Evolutionary conservation across 2,888 invertebrate genomes (phyloP).

Genomic region (Ecliptopera silaceata): DNA sequence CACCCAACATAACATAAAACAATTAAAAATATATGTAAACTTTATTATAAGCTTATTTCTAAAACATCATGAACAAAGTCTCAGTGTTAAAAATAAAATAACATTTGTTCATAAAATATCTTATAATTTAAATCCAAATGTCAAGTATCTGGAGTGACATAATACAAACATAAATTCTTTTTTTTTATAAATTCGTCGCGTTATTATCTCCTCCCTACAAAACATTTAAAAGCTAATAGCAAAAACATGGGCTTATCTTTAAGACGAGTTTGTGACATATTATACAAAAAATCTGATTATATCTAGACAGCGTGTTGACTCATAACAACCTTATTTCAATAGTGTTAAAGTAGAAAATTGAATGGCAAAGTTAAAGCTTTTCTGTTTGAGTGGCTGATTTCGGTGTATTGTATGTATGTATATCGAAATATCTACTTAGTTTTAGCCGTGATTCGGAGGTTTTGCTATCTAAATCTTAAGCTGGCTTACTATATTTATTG

Average conservation of each 20-base stretch:
- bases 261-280: slow-evolving; percentile 57
- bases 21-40: too few relatives aligned
- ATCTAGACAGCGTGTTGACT: slow-evolving; percentile 42
- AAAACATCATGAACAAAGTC: too few relatives aligned
- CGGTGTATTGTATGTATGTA: slow-evolving; percentile 36
- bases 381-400: slow-evolving; percentile 25
- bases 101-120: too few relatives aligned
- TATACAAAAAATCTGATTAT: slow-evolving; percentile 49
- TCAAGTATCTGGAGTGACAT: slow-evolving; percentile 9
- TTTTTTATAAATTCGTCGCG: slow-evolving; percentile 8
- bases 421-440: slow-evolving; percentile 38
- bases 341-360: slow-evolving; percentile 18
- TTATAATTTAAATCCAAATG: not conserved
- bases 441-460: slow-evolving; percentile 44
- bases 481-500: not conserved
- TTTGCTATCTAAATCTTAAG: slow-evolving; percentile 22
- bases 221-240: slow-evolving; percentile 50
- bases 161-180: not conserved
- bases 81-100: too few relatives aligned
- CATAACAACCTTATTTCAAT: slow-evolving; percentile 9
- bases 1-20: too few relatives aligned
- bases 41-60: too few relatives aligned
- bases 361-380: not conserved
- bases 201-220: slow-evolving; percentile 25
- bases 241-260: slow-evolving; percentile 49